These are phyloP conservation scores for Listronotus bonariensis DNA, from an alignment of 1,140 invertebrate species.

Conservation along the genomic window DNA sequence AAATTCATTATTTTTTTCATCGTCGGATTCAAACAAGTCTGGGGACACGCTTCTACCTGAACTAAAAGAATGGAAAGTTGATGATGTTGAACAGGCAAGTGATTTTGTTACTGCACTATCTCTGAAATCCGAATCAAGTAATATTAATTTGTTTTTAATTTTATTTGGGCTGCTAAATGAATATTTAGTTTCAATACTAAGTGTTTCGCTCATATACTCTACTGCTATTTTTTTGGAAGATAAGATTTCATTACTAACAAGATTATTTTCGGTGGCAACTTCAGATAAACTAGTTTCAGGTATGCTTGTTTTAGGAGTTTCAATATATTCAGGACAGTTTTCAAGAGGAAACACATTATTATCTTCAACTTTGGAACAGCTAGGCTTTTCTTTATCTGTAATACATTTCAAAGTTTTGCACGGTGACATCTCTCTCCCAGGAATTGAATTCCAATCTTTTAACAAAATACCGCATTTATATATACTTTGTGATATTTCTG, in stretches of 20 bases:
- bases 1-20: slow-evolving; percentile 29
- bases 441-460: slow-evolving; percentile 49
- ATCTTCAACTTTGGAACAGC: too few species aligned
- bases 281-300: too few species aligned
- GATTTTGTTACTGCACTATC: not conserved
- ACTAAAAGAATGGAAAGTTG: not conserved
- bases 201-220: too few species aligned
- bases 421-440: slow-evolving; percentile 47
- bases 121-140: not conserved
- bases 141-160: not conserved
- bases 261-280: not conserved
- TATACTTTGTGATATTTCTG: slow-evolving; percentile 33
- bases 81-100: not conserved
- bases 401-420: not conserved
- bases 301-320: too few species aligned
- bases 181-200: too few species aligned
- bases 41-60: slow-evolving; percentile 54
- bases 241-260: not conserved
- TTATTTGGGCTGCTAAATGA: not conserved
- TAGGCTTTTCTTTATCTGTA: too few species aligned
- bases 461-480: slow-evolving; percentile 44
- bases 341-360: too few species aligned
- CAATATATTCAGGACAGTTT: too few species aligned
- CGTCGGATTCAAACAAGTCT: slow-evolving; percentile 59
- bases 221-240: too few species aligned